A percentile compares a stretch with the other conserved stretches of the same genome.
phyloP scores from a whole-genome alignment of 2,888 invertebrate species.

The Nymphalis polychloros region DNA sequence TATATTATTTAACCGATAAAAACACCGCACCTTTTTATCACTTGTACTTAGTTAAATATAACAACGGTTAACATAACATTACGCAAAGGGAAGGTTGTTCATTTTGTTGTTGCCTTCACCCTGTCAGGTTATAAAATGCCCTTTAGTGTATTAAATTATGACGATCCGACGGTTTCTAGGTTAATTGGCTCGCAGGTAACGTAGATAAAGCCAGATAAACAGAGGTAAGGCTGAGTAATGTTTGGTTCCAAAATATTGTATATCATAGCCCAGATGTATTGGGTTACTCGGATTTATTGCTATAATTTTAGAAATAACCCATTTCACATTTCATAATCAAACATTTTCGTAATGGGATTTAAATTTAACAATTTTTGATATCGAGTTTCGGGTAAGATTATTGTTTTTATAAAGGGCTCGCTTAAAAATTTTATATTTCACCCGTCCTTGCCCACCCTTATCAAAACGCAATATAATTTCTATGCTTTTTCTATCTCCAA shows the following conservation, averaged over 20 bases:
- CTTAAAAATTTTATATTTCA: too few relatives aligned
- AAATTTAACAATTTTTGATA: neutral
- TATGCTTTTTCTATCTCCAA: too few relatives aligned
- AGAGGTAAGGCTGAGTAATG: slow-evolving; percentile 32
- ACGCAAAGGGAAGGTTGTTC: slow-evolving; percentile 38
- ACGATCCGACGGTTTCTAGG: slow-evolving; percentile 50
- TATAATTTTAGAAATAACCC: slow-evolving; percentile 1
- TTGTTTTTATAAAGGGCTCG: too few relatives aligned
- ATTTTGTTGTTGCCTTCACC: slow-evolving; percentile 50
- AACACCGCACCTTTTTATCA: slow-evolving; percentile 11
- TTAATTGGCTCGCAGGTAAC: slow-evolving; percentile 51
- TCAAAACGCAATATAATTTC: too few relatives aligned
- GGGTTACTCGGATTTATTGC: slow-evolving; percentile 14
- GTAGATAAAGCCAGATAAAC: slow-evolving; percentile 37
- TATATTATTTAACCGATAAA: neutral
- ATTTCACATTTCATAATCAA: neutral
- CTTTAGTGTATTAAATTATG: slow-evolving; percentile 56
- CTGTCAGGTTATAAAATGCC: slow-evolving; percentile 49
- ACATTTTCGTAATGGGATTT: too few relatives aligned
- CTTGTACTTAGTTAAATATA: slow-evolving; percentile 8
- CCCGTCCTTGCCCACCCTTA: too few relatives aligned
- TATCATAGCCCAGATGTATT: slow-evolving; percentile 28
- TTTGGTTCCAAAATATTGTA: slow-evolving; percentile 26
- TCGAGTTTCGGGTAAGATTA: neutral
- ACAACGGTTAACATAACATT: slow-evolving; percentile 19